Base-by-base conservation (phyloP, 2,113 vertebrate genomes). In the Pomatorhinus ruficollis region DNA sequence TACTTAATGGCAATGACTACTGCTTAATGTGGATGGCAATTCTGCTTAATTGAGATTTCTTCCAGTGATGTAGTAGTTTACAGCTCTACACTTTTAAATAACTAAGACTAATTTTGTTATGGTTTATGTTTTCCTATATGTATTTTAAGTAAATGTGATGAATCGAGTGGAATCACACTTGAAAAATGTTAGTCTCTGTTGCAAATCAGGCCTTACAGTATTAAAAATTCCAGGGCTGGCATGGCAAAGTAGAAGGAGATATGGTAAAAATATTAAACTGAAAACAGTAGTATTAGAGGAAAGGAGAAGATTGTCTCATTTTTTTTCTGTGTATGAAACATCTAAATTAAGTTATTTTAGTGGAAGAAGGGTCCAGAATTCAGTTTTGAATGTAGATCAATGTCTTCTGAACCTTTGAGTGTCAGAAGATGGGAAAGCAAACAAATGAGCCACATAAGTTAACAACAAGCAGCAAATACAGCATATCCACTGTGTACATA, bases 1-100 rank as follows among this genome's bases (percentile, higher is more conserved):
- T 94, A 94, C 93, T 96, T 96, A 97, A 95, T 95, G 96, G 85
- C 95, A 96, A 96, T 95, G 95, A 96, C 95, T 95, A 95, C 92
- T 96, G 85, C 85, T 93, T 97, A 96, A 96, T 96, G 92, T 93
- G 79, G 85, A 96, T 96, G 76, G 96, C 81, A 96, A 93, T 97
- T 96, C 93, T 93, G 79, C 85, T 96, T 96, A 96, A 96, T 95
- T 96, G 88, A 96, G 88, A 93, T 94, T 87, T 89, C 87, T 92
- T 94, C 31, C 71, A 78, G 71, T 94, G 95, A 94, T 77, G 35
- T 86, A 88, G 82, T 81, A 90, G 92, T 95, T 96, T 95, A 90
- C 79, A 92, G 87, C 79, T 91, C 60, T 60, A 80, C 75, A 83
- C 68, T 96, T 91, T 92, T 95, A 96, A 97, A 94, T 96, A 97